These are phyloP conservation scores for Drosophila cracens DNA, from an alignment of 2,888 invertebrate species.

Conservation along the genomic window DNA sequence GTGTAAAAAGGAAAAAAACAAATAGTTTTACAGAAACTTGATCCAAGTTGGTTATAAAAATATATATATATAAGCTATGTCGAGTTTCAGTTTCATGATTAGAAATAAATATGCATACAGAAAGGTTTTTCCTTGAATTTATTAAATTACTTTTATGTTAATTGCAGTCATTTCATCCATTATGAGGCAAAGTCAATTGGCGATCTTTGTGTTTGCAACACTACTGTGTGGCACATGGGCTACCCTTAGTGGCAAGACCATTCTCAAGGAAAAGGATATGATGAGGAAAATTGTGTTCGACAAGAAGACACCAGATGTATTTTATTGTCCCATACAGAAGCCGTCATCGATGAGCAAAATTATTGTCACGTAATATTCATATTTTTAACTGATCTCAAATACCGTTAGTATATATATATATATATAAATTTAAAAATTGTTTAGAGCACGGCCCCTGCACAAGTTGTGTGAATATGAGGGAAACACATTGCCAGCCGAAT, in stretches of 20 bases:
- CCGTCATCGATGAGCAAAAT: slow-evolving; percentile 91
- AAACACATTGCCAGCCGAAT: slow-evolving; percentile 88
- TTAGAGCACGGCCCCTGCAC: slow-evolving; percentile 88
- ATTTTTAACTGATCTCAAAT: neutral
- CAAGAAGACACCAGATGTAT: slow-evolving; percentile 91
- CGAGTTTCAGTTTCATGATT: neutral
- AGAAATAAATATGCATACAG: neutral
- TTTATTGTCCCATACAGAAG: slow-evolving; percentile 92
- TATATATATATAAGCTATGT: neutral
- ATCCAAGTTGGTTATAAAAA: neutral
- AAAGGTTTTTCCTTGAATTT: neutral
- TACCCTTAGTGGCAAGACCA: slow-evolving; percentile 76
- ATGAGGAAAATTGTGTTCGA: slow-evolving; percentile 92
- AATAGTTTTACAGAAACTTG: neutral
- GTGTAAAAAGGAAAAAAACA: neutral
- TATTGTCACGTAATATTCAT: slow-evolving; percentile 87
- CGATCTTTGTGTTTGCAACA: slow-evolving; percentile 26
- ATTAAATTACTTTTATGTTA: neutral
- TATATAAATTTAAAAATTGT: neutral
- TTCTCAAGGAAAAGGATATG: slow-evolving; percentile 88
- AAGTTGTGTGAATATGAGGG: slow-evolving; percentile 92
- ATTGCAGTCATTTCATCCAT: slow-evolving; percentile 25
- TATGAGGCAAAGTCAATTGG: slow-evolving; percentile 37
- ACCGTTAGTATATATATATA: neutral
- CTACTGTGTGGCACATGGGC: slow-evolving; percentile 57